Conservation (phyloP, 2,797 vertebrate genomes). For the Furcifer pardalis region DNA sequence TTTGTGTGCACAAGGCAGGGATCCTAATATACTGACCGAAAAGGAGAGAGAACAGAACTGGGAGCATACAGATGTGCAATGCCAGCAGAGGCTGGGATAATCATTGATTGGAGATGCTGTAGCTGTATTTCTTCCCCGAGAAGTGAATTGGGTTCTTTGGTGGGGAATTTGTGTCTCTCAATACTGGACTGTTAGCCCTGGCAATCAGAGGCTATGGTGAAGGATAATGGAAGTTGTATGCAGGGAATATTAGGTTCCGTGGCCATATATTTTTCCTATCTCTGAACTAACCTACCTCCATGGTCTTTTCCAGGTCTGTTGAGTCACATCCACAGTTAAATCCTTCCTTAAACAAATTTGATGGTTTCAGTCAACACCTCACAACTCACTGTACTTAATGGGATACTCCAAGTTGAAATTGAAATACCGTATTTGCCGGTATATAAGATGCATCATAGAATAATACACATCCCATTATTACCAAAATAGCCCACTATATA, state of each 20-base stretch:
- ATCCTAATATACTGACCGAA: background rate
- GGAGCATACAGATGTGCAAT: background rate
- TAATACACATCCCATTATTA: too few species aligned
- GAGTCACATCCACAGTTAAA: background rate
- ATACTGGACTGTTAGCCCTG: background rate
- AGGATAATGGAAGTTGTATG: background rate
- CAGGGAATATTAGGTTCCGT: too few species aligned
- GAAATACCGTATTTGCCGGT: too few species aligned
- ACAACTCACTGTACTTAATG: background rate
- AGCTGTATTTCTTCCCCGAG: too few species aligned
- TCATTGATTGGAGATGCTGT: too few species aligned
- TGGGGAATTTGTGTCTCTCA: background rate
- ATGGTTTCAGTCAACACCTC: background rate
- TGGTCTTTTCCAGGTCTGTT: background rate
- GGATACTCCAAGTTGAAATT: slow-evolving; percentile 22
- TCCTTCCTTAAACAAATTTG: background rate
- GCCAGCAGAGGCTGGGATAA: background rate
- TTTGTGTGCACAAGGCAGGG: background rate
- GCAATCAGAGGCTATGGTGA: too few species aligned
- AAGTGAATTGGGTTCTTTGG: background rate
- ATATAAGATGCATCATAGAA: too few species aligned
- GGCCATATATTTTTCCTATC: too few species aligned
- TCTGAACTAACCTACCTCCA: background rate
- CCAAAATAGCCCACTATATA: too few species aligned
- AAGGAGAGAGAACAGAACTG: background rate